A percentile compares a stretch with the other conserved stretches of the same genome.
These are phyloP conservation scores for Cynodonichthys magdalenae DNA, from an alignment of 2,797 vertebrate species.

Conservation along the genomic window DNA sequence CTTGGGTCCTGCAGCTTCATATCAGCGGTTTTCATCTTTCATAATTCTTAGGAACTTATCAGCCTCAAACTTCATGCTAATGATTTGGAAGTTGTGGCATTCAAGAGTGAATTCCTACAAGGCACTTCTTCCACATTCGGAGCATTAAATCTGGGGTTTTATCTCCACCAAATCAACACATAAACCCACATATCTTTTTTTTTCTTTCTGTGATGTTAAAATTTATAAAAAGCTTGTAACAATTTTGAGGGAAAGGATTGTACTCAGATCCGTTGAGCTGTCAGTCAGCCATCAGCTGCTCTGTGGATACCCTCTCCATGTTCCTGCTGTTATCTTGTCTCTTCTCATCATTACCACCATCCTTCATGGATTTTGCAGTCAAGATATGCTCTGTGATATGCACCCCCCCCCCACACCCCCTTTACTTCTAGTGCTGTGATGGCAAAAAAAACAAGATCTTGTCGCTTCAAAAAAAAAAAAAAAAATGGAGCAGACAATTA, in stretches of 20 bases:
- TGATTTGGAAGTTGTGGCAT: constrained; percentile 37
- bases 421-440: constrained; percentile 53
- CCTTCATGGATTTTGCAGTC: constrained; percentile 74
- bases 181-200: constrained; percentile 50
- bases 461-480: constrained; percentile 54
- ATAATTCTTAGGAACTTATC: constrained; percentile 68
- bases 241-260: constrained; percentile 59
- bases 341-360: constrained; percentile 80
- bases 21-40: constrained; percentile 59
- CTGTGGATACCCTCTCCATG: constrained; percentile 73
- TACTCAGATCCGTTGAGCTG: constrained; percentile 63
- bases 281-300: constrained; percentile 73
- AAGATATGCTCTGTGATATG: constrained; percentile 79
- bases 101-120: constrained; percentile 33
- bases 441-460: constrained; percentile 78
- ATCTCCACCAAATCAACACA: constrained; percentile 52
- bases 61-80: constrained; percentile 58
- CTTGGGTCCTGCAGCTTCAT: constrained; percentile 37
- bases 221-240: constrained; percentile 64
- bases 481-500: constrained; percentile 79
- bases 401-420: constrained; percentile 33
- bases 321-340: constrained; percentile 80
- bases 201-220: constrained; percentile 26
- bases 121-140: constrained; percentile 23
- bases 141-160: constrained; percentile 52